Base-by-base conservation (phyloP, 2,888 invertebrate genomes). In the Abscondita cerata region DNA sequence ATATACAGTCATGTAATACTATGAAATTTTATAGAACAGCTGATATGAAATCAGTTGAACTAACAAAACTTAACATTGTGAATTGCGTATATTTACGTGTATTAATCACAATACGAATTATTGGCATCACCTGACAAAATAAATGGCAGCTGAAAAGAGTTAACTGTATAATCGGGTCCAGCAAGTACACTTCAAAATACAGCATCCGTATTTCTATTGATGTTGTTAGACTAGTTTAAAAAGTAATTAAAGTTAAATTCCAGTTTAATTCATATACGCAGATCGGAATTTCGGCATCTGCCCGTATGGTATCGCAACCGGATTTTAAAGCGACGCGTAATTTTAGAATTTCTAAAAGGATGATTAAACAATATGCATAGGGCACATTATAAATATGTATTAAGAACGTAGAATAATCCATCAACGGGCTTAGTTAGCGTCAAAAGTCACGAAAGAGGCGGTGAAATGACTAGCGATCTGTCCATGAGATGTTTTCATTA, bases 361-460 rank as follows among this genome's bases (percentile, higher is more conserved):
- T 79, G 78, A 79, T 79, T 78, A 75, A 76, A 76, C 72, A 75
- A 77, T 76, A 76, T 65, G 50, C 20, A 25, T 41, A 52, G 12
- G 16, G 40, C 33, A 25, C 41, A 50, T 18, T 53, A 64, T 69
- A 66, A 66, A 69, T 67, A 63, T 61, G 64, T 63, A 68, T 44
- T 67, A 60, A 60, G 56, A 70, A 69, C 70, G 68, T 66, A 70
- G 70, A 71, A 76, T 75, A 75, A 78, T 79, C 76, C 78, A 80
- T 80, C 79, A 79, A 78, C 77, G 72, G 66, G 70, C 68, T 68
- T 75, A 73, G 77, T 78, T 78, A 78, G 80, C 80, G 80, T 80
- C 78, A 80, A 80, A 80, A 80, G 80, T 80, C 79, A 80, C 80
- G 80, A 79, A 78, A 75, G 73, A 80, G 80, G 80, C 80, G 80